phyloP scores from a whole-genome alignment of 2,888 invertebrate species.

The Encarsia formosa region DNA sequence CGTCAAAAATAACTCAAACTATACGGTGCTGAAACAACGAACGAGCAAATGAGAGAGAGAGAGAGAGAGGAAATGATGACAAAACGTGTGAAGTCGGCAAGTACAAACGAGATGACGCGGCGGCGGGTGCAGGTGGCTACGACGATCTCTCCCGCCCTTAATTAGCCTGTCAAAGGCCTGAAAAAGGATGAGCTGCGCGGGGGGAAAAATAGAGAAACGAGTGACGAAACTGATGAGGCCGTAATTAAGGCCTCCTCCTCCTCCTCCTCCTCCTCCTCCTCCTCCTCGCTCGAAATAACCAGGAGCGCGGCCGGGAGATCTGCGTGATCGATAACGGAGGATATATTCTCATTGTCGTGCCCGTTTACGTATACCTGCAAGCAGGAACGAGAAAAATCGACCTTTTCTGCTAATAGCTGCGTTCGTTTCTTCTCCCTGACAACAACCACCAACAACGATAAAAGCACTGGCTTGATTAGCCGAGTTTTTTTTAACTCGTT shows the following conservation, averaged over 20 bases:
- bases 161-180: constrained; percentile 10
- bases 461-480: too few species aligned
- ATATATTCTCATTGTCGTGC: constrained; percentile 16
- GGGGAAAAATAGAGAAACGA: neutral
- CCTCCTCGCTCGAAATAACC: neutral
- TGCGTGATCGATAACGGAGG: constrained; percentile 11
- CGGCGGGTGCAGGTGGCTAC: too few species aligned
- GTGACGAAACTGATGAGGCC: neutral
- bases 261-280: too few species aligned
- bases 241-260: constrained; percentile 20
- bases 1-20: too few species aligned
- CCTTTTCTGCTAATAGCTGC: too few species aligned
- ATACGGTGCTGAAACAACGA: neutral
- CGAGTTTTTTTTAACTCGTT: too few species aligned
- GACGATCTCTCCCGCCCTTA: constrained; percentile 7
- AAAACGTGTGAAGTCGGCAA: constrained; percentile 3
- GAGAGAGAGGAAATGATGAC: neutral
- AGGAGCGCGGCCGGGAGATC: constrained; percentile 2
- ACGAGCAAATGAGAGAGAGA: neutral
- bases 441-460: too few species aligned
- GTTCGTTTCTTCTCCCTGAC: too few species aligned
- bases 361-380: neutral
- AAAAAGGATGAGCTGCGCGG: neutral
- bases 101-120: neutral
- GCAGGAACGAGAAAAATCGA: too few species aligned